phyloP scores from a whole-genome alignment of 2,888 invertebrate species.

The Eupelmus urozonus region DNA sequence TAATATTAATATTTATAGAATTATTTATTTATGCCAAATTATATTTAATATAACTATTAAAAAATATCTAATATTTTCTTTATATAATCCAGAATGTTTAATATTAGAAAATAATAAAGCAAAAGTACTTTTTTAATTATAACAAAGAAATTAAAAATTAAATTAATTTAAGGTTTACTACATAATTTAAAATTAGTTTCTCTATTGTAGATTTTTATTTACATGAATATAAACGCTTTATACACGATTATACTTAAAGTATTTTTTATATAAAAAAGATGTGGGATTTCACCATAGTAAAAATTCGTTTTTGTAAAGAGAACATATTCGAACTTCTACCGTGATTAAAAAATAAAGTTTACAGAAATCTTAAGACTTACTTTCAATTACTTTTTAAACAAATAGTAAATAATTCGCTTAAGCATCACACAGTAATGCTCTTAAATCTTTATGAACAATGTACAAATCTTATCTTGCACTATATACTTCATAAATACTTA shows the following conservation, averaged over 20 bases:
- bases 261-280: constrained; percentile 12
- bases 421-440: constrained; percentile 5
- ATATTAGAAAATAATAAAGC: too few species aligned
- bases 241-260: constrained; percentile 10
- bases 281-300: background rate
- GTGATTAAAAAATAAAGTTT: constrained; percentile 1
- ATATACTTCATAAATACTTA: background rate
- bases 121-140: too few species aligned
- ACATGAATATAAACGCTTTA: constrained; percentile 26
- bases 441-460: constrained; percentile 22
- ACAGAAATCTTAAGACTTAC: background rate
- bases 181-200: too few species aligned
- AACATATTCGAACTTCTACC: constrained; percentile 3
- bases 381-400: constrained; percentile 2
- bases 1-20: background rate
- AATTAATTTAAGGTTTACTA: too few species aligned
- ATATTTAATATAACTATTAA: too few species aligned
- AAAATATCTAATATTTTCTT: too few species aligned
- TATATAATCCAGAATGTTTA: too few species aligned
- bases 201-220: constrained; percentile 44
- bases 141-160: background rate
- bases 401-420: constrained; percentile 16
- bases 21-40: too few species aligned
- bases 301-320: constrained; percentile 5
- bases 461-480: constrained; percentile 15